A percentile compares a stretch with the other conserved stretches of the same genome.
phyloP scores from a whole-genome alignment of 37 sponge, comb jelly and placozoan species.

The Chondrilla cf. caribensis region DNA sequence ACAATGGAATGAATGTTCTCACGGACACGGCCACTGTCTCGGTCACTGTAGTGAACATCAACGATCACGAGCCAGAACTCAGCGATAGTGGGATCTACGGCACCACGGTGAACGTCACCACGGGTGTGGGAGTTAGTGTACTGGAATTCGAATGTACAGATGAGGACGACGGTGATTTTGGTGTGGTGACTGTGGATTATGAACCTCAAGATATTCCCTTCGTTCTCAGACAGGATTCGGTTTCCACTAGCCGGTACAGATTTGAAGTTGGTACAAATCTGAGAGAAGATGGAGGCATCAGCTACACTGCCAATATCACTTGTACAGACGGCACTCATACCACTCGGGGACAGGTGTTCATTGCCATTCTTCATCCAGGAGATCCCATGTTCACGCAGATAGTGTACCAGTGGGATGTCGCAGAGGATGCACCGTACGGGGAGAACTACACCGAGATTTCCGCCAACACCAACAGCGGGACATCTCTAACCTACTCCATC shows the following conservation, averaged over 20 bases:
- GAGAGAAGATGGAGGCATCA: neutral
- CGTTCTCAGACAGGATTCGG: neutral
- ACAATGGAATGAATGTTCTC: constrained; percentile 48
- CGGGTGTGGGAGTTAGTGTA: constrained; percentile 28
- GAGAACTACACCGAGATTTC: constrained; percentile 12
- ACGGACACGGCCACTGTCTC: constrained; percentile 26
- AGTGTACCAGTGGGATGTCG: constrained; percentile 51
- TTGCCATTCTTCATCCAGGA: constrained; percentile 50
- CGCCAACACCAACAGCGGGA: constrained; percentile 42
- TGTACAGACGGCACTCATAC: constrained; percentile 40
- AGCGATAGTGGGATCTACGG: constrained; percentile 63
- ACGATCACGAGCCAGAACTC: constrained; percentile 55
- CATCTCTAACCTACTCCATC: constrained; percentile 40
- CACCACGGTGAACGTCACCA: constrained; percentile 43
- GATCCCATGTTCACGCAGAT: constrained; percentile 54
- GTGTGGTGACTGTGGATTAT: constrained; percentile 8
- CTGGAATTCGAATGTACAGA: constrained; percentile 54
- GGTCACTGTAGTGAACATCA: constrained; percentile 44
- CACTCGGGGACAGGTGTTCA: constrained; percentile 39
- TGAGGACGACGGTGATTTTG: constrained; percentile 39
- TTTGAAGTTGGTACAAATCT: constrained; percentile 44
- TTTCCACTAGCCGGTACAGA: neutral
- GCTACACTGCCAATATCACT: constrained; percentile 45
- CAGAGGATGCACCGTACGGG: constrained; percentile 34
- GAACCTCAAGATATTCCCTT: constrained; percentile 33